Conservation (phyloP, 2,113 vertebrate genomes). For the Oryzias melastigma region DNA sequence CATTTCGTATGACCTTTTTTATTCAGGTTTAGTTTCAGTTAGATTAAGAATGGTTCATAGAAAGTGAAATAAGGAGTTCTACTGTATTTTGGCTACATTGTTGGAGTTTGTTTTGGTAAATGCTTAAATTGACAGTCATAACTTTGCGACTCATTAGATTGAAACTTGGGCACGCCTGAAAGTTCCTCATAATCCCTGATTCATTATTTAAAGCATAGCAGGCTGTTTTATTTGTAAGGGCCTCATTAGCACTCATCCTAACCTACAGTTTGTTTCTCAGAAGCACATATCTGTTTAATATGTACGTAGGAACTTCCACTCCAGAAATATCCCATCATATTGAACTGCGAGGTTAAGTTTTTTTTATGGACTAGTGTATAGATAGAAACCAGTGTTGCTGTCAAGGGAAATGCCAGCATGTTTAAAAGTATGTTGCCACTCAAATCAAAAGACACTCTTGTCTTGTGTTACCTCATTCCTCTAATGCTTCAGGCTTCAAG, state of each 20-base stretch:
- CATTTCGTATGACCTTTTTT: too few relatives aligned
- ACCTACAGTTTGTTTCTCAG: slow-evolving; percentile 1
- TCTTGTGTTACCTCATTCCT: slow-evolving; percentile 43
- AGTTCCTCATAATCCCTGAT: slow-evolving; percentile 24
- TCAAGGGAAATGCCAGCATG: slow-evolving; percentile 46
- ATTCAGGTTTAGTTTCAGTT: neutral
- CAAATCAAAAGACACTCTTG: slow-evolving; percentile 47
- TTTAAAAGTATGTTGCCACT: slow-evolving; percentile 42
- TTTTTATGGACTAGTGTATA: slow-evolving; percentile 23
- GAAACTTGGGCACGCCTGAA: slow-evolving; percentile 32
- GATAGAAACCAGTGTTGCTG: slow-evolving; percentile 52
- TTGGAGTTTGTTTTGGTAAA: neutral
- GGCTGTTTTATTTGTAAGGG: slow-evolving; percentile 31
- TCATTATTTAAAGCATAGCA: slow-evolving; percentile 11
- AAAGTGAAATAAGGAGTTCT: neutral
- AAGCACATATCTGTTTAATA: neutral
- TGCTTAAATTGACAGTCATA: slow-evolving; percentile 1
- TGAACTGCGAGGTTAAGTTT: slow-evolving; percentile 1
- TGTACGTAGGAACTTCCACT: neutral
- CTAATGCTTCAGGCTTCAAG: slow-evolving; percentile 30
- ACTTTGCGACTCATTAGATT: neutral
- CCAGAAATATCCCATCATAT: neutral
- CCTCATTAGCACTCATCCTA: slow-evolving; percentile 39
- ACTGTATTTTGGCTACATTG: neutral
- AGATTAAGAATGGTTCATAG: neutral